Percentiles rank a stretch among this genome's conserved stretches.
Conservation (phyloP, 2,113 vertebrate genomes). For the Mesitornis unicolor region DNA sequence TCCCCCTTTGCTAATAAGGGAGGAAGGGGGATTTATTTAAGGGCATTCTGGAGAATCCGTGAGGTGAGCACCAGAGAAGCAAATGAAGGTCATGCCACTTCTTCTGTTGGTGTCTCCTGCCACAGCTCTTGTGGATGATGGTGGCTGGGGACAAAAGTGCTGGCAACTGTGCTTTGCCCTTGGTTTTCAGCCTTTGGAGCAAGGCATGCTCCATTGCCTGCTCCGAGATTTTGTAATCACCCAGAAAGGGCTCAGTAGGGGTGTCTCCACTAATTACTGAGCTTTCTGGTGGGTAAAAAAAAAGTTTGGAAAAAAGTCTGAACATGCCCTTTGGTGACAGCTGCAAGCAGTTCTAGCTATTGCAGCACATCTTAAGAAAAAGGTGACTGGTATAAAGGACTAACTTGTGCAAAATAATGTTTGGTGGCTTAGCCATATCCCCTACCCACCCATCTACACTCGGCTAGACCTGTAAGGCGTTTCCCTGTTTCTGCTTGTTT, state of each 20-base stretch:
- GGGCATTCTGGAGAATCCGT: background rate
- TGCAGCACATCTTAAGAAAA: background rate
- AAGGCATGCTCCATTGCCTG: rapidly evolving
- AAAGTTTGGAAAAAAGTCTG: background rate
- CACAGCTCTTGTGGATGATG: background rate
- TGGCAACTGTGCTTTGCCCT: background rate
- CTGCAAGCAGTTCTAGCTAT: background rate
- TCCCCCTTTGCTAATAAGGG: background rate
- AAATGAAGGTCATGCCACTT: background rate
- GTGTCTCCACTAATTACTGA: background rate
- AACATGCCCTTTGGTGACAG: background rate
- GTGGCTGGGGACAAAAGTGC: background rate
- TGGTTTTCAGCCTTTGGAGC: background rate
- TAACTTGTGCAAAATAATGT: background rate
- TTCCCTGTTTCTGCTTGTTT: background rate
- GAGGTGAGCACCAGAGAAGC: background rate
- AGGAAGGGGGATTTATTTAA: background rate
- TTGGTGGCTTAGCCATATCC: background rate
- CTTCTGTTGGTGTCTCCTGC: rapidly evolving
- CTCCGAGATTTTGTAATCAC: background rate
- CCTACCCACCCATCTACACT: background rate
- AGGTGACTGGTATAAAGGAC: background rate
- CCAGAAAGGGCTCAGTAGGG: background rate
- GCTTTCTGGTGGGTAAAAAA: background rate
- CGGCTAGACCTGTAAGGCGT: rapidly evolving